phyloP scores from a whole-genome alignment of 2,888 invertebrate species.

The Tinea pellionella region DNA sequence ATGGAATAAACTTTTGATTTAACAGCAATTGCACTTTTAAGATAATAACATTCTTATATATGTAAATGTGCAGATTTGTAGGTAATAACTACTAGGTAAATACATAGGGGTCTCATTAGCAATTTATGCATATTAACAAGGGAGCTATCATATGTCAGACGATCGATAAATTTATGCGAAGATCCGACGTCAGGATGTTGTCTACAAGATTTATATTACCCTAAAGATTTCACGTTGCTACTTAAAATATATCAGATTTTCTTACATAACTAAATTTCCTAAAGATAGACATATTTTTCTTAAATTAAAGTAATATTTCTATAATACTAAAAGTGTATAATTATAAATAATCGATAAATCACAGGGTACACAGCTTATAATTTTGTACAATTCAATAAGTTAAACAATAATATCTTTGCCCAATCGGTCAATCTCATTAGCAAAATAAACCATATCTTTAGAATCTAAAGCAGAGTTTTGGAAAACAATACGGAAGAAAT shows the following conservation, averaged over 20 bases:
- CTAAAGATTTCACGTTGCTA: not conserved
- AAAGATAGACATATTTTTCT: not conserved
- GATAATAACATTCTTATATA: too few species aligned
- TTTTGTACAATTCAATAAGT: conserved; percentile 18
- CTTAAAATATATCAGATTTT: not conserved
- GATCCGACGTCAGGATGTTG: not conserved
- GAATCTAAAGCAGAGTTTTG: conserved; percentile 89
- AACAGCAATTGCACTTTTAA: too few species aligned
- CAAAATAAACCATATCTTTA: conserved; percentile 87
- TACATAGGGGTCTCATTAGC: conserved; percentile 29
- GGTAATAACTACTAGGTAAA: conserved; percentile 17
- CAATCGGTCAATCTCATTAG: conserved; percentile 88
- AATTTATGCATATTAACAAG: conserved; percentile 23
- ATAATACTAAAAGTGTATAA: not conserved
- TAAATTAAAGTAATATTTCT: not conserved
- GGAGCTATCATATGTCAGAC: conserved; percentile 27
- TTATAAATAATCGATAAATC: not conserved
- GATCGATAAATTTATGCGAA: conserved; percentile 9
- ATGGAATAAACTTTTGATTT: too few species aligned
- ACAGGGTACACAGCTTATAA: conserved; percentile 6
- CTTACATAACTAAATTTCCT: not conserved
- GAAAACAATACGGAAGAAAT: conserved; percentile 95
- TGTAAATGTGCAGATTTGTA: not conserved
- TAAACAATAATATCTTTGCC: conserved; percentile 72
- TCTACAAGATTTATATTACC: not conserved